Evolutionary conservation across 2,797 vertebrate species (phyloP).

Genomic region (Masticophis lateralis): DNA sequence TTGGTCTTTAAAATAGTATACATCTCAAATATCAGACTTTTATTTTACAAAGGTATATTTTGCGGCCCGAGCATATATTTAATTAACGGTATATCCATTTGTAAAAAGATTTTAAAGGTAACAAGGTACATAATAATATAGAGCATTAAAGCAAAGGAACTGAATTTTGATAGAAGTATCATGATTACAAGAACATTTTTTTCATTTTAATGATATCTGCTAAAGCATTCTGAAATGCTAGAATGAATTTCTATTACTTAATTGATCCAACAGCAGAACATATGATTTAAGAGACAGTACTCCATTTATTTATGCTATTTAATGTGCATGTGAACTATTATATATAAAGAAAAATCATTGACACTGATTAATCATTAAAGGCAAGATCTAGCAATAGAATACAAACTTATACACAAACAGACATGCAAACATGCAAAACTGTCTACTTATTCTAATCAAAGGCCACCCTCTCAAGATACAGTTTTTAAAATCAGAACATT

Average conservation of each 20-base stretch:
- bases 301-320: neutral
- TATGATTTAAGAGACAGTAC: neutral
- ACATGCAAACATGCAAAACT: neutral
- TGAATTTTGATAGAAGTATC: neutral
- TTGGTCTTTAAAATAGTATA: neutral
- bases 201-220: neutral
- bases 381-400: constrained; percentile 36
- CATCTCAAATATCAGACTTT: neutral
- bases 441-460: neutral
- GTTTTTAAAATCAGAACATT: constrained; percentile 20
- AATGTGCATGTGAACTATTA: neutral
- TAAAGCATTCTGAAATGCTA: neutral
- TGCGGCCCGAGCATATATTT: neutral
- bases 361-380: neutral
- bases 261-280: neutral
- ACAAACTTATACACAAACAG: neutral
- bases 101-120: neutral
- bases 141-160: neutral
- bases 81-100: neutral
- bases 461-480: constrained; percentile 27
- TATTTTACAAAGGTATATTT: neutral
- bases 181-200: neutral
- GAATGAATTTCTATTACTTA: neutral
- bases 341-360: neutral
- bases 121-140: neutral